Conservation (phyloP, 92 coral and sea anemone genomes). For the Actinostola sp. region DNA sequence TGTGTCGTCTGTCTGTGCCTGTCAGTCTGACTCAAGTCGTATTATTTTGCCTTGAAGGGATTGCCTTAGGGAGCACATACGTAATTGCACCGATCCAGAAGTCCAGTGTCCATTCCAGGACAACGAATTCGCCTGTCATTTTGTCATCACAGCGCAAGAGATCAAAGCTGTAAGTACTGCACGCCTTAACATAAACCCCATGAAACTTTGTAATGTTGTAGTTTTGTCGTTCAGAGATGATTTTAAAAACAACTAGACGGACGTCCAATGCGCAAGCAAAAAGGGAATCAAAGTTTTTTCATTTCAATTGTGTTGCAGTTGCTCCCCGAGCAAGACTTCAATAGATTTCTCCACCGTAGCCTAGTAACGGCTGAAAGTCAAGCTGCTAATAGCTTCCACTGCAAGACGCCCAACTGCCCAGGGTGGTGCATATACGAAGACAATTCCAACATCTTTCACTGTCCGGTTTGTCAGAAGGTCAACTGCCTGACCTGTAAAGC, state of each 20-base stretch:
- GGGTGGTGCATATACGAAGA: slow-evolving; percentile 99
- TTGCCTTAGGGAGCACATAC: slow-evolving; percentile 84
- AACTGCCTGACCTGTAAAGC: slow-evolving; percentile 99
- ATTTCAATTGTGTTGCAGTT: too few relatives aligned
- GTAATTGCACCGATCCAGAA: slow-evolving; percentile 87
- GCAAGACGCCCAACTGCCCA: slow-evolving; percentile 92
- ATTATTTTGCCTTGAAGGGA: slow-evolving; percentile 46
- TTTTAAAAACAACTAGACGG: too few relatives aligned
- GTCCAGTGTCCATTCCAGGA: slow-evolving; percentile 99
- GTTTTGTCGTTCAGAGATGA: not conserved
- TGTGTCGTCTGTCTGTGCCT: not conserved
- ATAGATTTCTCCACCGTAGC: slow-evolving; percentile 91
- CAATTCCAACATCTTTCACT: slow-evolving; percentile 83
- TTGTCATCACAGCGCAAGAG: slow-evolving; percentile 85
- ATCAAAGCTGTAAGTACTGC: slow-evolving; percentile 78
- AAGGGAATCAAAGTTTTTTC: too few relatives aligned
- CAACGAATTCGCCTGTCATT: slow-evolving; percentile 88
- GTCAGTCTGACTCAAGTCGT: not conserved
- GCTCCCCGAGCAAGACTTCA: slow-evolving; percentile 81
- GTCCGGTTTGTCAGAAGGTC: slow-evolving; percentile 83
- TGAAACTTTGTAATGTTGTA: too few relatives aligned
- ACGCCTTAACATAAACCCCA: not conserved
- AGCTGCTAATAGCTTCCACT: slow-evolving; percentile 95
- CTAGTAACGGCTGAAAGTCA: slow-evolving; percentile 96
- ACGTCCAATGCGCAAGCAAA: too few relatives aligned